phyloP scores from a whole-genome alignment of 2,113 vertebrate species.

The Acrocephalus arundinaceus region DNA sequence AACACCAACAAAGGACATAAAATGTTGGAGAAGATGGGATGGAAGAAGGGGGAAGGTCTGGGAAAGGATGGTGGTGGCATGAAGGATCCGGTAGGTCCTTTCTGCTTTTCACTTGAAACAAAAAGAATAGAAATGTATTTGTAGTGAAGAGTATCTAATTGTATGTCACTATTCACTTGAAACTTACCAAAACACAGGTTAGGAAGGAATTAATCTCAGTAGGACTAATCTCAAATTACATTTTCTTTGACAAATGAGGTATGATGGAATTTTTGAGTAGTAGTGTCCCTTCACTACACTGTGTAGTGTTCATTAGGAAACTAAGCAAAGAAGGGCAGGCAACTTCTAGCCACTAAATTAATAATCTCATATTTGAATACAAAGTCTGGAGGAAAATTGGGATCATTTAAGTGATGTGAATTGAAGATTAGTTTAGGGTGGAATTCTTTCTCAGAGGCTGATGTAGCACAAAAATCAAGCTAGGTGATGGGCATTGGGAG shows the following conservation, averaged over 20 bases:
- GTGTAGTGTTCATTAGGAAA: background rate
- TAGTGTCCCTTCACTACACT: background rate
- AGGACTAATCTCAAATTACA: background rate
- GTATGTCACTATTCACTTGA: background rate
- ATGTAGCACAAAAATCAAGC: background rate
- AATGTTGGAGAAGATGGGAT: slow-evolving; percentile 98
- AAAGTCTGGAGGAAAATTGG: background rate
- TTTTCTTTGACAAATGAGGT: background rate
- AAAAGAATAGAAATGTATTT: background rate
- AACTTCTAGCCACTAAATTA: background rate
- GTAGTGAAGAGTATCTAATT: background rate
- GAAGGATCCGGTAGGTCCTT: slow-evolving; percentile 85
- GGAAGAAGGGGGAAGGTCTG: slow-evolving; percentile 95
- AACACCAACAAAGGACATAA: slow-evolving; percentile 92
- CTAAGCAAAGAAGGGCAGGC: background rate
- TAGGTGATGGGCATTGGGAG: background rate
- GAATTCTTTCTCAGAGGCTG: background rate
- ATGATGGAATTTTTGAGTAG: background rate
- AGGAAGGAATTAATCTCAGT: background rate
- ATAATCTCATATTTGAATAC: background rate
- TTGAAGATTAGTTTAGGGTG: background rate
- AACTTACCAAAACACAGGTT: background rate
- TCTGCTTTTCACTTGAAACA: background rate
- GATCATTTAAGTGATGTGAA: background rate
- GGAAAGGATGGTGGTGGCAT: slow-evolving; percentile 91